These are phyloP conservation scores for Gnathonemus longibarbis DNA, from an alignment of 2,113 vertebrate genomes.

Conservation along the genomic window DNA sequence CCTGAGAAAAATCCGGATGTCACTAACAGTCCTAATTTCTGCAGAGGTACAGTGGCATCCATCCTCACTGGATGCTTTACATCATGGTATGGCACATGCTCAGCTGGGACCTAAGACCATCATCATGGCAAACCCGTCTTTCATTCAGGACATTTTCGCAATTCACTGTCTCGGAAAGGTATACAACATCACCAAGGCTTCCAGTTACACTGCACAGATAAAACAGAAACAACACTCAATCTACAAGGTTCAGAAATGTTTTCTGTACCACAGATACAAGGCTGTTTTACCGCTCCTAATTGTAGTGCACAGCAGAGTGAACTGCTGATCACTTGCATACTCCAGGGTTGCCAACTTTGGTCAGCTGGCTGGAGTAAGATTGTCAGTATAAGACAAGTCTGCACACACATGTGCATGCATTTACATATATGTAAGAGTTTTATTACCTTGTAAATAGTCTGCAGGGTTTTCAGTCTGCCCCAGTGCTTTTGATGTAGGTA, in stretches of 20 bases:
- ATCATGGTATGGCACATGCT: background rate
- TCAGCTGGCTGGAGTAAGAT: background rate
- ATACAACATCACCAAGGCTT: background rate
- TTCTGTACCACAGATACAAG: background rate
- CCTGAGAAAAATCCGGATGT: background rate
- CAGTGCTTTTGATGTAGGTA: background rate
- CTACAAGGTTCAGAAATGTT: background rate
- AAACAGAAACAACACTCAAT: background rate
- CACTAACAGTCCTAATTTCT: background rate
- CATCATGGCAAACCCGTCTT: background rate
- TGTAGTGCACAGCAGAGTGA: background rate
- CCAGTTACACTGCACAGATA: background rate
- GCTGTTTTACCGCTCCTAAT: background rate
- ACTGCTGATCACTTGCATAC: background rate
- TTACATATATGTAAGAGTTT: background rate
- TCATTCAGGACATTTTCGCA: background rate
- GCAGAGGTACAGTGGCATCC: background rate
- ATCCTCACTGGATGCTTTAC: background rate
- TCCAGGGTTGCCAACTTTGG: background rate
- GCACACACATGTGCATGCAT: background rate
- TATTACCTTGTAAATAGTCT: background rate
- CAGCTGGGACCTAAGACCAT: background rate
- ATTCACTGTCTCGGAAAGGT: background rate
- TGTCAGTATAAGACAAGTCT: background rate
- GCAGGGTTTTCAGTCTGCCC: background rate